Base-by-base conservation (phyloP, 1,140 invertebrate genomes). In the Diuraphis noxia region DNA sequence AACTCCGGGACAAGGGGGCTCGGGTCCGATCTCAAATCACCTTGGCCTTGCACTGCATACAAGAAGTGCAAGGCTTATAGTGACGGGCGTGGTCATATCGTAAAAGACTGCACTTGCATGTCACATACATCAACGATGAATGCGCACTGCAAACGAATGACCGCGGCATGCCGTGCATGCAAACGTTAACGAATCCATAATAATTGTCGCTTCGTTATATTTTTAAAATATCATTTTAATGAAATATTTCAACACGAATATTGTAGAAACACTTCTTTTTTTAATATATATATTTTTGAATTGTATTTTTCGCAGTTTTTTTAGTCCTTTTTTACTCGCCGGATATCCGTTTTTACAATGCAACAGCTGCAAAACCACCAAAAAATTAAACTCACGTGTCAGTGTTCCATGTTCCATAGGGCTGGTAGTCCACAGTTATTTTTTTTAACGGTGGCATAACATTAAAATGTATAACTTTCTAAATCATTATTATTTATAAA, bases 1-100 rank as follows among this genome's bases (percentile, higher is more conserved):
- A 96, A 92, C 93, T 97, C 30, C 94, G 95, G 13, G 95, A 96
- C 84, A 95, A 96, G 92, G 96, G 96, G 92, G 94, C 96, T 2
- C 95, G 95, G 92, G 96, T 96, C 0, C 97, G 97, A 92, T 96
- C 97, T 19, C 95, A 97, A 93, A 98, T 98, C 91, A 97, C 97
- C 93, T 93, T 97, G 92, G 95, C 97, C 92, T 94, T 97, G 25
- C 94, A 96, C 93, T 95, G 95, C 19, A 95, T 97, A 36, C 94
- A 94, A 85, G 95, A 96, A 92, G 93, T 96, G 34, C 93, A 93
- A 52, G 72, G 72, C 0, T 25, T 91, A 17, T 77, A 36, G 19
- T 19, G 46, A 30, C 25, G 25, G 7, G 3, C 25, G 17, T 5
- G 13, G 10, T 0, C 30, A 30, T 72, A 72, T 72, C n/a, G 4